Percentiles rank a stretch among this genome's conserved stretches.
These are phyloP conservation scores for Nothobranchius kuhntae DNA, from an alignment of 2,113 vertebrate genomes.

Conservation along the genomic window DNA sequence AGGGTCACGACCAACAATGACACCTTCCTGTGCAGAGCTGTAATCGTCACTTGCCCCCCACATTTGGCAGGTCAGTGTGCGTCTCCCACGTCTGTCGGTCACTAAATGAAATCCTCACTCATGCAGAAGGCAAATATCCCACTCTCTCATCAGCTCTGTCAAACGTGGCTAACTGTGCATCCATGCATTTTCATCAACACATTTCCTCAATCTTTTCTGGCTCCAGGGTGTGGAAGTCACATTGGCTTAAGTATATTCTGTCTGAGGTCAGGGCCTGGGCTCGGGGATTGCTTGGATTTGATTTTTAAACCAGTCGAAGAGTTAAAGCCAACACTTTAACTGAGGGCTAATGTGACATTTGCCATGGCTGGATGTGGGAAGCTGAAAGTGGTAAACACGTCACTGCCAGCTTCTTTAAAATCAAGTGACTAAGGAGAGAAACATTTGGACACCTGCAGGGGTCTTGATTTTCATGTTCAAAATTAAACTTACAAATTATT, in stretches of 20 bases:
- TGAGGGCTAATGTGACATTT: slow-evolving; percentile 30
- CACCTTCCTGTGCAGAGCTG: slow-evolving; percentile 67
- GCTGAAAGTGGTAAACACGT: slow-evolving; percentile 46
- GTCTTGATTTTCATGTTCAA: background rate
- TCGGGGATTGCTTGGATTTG: slow-evolving; percentile 21
- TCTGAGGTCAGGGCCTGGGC: slow-evolving; percentile 10
- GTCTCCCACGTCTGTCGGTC: slow-evolving; percentile 38
- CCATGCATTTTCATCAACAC: slow-evolving; percentile 35
- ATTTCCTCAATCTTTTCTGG: slow-evolving; percentile 27
- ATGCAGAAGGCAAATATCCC: slow-evolving; percentile 49
- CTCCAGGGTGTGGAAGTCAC: slow-evolving; percentile 25
- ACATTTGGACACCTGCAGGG: slow-evolving; percentile 6
- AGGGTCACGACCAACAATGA: slow-evolving; percentile 59
- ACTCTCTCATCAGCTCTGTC: slow-evolving; percentile 31
- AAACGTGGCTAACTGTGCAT: slow-evolving; percentile 43
- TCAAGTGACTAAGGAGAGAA: background rate
- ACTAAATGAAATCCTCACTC: slow-evolving; percentile 55
- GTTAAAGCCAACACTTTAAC: slow-evolving; percentile 26
- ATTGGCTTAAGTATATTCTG: slow-evolving; percentile 19
- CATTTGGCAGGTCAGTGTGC: slow-evolving; percentile 79
- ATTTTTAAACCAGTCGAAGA: slow-evolving; percentile 21
- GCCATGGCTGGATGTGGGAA: slow-evolving; percentile 22
- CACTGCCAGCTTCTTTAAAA: slow-evolving; percentile 28
- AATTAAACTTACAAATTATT: background rate
- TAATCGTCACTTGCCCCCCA: slow-evolving; percentile 79